Base-by-base conservation (phyloP, 1,140 invertebrate species). In the Anadara kagoshimensis region DNA sequence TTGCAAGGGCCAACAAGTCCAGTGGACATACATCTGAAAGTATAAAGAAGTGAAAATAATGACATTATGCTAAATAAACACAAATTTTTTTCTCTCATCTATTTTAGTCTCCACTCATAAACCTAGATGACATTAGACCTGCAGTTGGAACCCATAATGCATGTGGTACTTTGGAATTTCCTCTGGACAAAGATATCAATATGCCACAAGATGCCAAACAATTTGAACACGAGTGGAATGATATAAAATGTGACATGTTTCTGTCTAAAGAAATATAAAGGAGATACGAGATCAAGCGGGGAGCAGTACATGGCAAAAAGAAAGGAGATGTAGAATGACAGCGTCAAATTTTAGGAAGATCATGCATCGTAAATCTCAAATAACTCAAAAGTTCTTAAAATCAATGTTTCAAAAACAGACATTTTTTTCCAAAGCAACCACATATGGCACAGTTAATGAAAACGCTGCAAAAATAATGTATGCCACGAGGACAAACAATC, bases 301-400 rank as follows among this genome's bases (percentile, higher is more conserved):
- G 47, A 45, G n/a, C 64, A 41, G 69, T 41, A 44, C 36, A n/a
- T n/a, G n/a, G n/a, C n/a, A n/a, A n/a, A 26, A 18, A 10, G 57
- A 54, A n/a, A 69, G 67, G n/a, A 14, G 61, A 49, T 45, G 45
- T 10, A 71, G 69, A 64, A 29, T 44, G 16, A 64, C 59, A 20
- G 49, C 69, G 8, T 71, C 69, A 54, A 56, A 26, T 49, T 65
- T 65, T 65, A 8, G 26, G 10, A 47, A 51, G 51, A 18, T 57
- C 12, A 54, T 51, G 1, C 44, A 44, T 16, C 24, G 61, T 41
- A 73, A 73, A 61, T 56, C 47, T 12, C 22, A 64, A 24, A n/a
- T n/a, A n/a, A n/a, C 45, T 11, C 10, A 49, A 49, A 49, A 49
- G 18, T 49, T 49, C 18, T 10, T 49, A 11, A 18, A 49, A 18